These are phyloP conservation scores for Disparrhopalites patrizii DNA, from an alignment of 2,888 invertebrate species.

Conservation along the genomic window DNA sequence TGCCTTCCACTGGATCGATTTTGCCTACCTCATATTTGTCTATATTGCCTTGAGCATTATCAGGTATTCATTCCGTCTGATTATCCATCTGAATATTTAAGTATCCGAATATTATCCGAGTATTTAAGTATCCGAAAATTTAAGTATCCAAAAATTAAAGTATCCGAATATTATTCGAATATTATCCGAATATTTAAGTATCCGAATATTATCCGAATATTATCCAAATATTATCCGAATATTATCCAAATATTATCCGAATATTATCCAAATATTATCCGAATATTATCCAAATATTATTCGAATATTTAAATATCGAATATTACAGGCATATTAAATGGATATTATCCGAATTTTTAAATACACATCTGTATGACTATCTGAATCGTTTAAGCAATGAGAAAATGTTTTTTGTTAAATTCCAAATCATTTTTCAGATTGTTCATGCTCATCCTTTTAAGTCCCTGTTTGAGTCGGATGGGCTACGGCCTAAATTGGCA, in stretches of 20 bases:
- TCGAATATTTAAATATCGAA: too few relatives aligned
- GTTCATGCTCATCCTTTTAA: slow-evolving; percentile 56
- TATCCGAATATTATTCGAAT: not conserved
- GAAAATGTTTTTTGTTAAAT: too few relatives aligned
- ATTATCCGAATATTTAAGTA: not conserved
- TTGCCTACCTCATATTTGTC: slow-evolving; percentile 56
- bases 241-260: too few relatives aligned
- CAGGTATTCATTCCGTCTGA: slow-evolving; percentile 49
- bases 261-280: too few relatives aligned
- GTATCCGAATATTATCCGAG: not conserved
- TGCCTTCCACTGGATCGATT: slow-evolving; percentile 54
- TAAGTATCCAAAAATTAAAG: not conserved
- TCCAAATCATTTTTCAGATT: slow-evolving; percentile 48
- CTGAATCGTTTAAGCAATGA: too few relatives aligned
- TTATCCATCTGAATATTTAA: not conserved
- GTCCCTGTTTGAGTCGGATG: slow-evolving; percentile 56
- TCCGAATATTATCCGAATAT: not conserved
- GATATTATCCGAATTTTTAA: not conserved
- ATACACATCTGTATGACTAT: slow-evolving; percentile 35
- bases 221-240: too few relatives aligned
- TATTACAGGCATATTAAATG: not conserved
- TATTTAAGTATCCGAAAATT: not conserved
- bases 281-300: too few relatives aligned
- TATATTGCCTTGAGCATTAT: slow-evolving; percentile 52
- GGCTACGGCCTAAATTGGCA: slow-evolving; percentile 62